A percentile compares a stretch with the other conserved stretches of the same genome.
These are phyloP conservation scores for Meghimatium bilineatum DNA, from an alignment of 2,888 invertebrate species.

Conservation along the genomic window DNA sequence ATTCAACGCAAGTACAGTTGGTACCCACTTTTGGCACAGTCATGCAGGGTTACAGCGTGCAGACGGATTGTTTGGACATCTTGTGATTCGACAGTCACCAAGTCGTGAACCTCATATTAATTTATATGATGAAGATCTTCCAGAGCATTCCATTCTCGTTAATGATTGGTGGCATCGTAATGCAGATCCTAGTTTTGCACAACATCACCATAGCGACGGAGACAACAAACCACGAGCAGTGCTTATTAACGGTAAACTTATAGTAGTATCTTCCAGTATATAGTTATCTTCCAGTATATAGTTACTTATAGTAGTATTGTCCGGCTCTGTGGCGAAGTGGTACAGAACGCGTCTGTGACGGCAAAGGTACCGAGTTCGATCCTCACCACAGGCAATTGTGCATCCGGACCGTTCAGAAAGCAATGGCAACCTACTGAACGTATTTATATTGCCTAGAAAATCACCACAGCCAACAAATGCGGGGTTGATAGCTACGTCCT, in stretches of 20 bases:
- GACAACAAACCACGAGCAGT: constrained; percentile 89
- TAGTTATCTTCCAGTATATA: too few relatives aligned
- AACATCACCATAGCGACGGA: constrained; percentile 89
- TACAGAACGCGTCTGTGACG: too few relatives aligned
- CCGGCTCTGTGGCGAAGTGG: too few relatives aligned
- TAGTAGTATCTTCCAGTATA: too few relatives aligned
- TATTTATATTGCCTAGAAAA: too few relatives aligned
- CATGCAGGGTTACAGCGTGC: constrained; percentile 71
- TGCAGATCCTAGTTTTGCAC: constrained; percentile 86
- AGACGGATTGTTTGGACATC: constrained; percentile 68
- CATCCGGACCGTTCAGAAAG: too few relatives aligned
- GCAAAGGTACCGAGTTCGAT: too few relatives aligned
- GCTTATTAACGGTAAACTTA: constrained; percentile 84
- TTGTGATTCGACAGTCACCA: constrained; percentile 78
- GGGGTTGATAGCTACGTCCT: too few relatives aligned
- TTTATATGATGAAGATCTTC: constrained; percentile 91
- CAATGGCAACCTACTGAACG: too few relatives aligned
- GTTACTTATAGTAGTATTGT: too few relatives aligned
- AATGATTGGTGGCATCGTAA: constrained; percentile 89
- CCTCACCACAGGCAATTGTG: too few relatives aligned
- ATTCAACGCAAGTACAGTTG: constrained; percentile 51
- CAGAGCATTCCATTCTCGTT: constrained; percentile 89
- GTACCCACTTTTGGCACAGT: constrained; percentile 74
- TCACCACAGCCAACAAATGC: too few relatives aligned
- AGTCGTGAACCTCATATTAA: constrained; percentile 91